These are phyloP conservation scores for Colletes latitarsis DNA, from an alignment of 1,140 invertebrate species.

Conservation along the genomic window DNA sequence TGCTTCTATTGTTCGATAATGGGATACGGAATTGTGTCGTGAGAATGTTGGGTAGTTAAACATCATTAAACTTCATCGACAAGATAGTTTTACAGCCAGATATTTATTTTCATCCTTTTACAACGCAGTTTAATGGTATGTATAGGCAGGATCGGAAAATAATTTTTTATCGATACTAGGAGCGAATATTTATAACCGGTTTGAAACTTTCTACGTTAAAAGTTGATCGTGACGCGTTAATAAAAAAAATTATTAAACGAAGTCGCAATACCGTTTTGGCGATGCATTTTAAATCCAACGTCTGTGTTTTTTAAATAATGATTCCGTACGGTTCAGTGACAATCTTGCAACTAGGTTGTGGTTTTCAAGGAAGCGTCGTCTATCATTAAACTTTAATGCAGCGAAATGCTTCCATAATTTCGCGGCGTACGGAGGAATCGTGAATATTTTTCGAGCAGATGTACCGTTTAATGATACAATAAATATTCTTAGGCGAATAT, in stretches of 20 bases:
- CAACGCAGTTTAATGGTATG: not conserved
- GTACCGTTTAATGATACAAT: conserved; percentile 7
- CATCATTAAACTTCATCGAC: too few relatives aligned
- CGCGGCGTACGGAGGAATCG: not conserved
- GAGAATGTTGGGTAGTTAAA: too few relatives aligned
- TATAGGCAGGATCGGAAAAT: not conserved
- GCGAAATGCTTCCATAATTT: conserved; percentile 23
- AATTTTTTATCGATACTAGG: not conserved
- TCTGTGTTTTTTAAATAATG: conserved; percentile 27
- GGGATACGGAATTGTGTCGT: too few relatives aligned
- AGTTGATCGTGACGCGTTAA: conserved; percentile 4
- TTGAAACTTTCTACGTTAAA: conserved; percentile 1
- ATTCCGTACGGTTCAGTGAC: conserved; percentile 28
- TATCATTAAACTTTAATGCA: conserved; percentile 43
- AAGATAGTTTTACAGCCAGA: too few relatives aligned
- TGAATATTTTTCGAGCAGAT: not conserved
- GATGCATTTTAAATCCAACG: conserved; percentile 4
- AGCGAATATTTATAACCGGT: not conserved
- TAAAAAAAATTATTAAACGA: conserved; percentile 25
- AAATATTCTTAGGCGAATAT: not conserved
- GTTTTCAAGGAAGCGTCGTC: conserved; percentile 28
- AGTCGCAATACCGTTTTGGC: conserved; percentile 54
- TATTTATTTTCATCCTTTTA: not conserved
- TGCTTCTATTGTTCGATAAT: too few relatives aligned
- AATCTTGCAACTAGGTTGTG: conserved; percentile 37